Base-by-base conservation (phyloP, 2,113 vertebrate genomes). In the Lipophrys pholis region DNA sequence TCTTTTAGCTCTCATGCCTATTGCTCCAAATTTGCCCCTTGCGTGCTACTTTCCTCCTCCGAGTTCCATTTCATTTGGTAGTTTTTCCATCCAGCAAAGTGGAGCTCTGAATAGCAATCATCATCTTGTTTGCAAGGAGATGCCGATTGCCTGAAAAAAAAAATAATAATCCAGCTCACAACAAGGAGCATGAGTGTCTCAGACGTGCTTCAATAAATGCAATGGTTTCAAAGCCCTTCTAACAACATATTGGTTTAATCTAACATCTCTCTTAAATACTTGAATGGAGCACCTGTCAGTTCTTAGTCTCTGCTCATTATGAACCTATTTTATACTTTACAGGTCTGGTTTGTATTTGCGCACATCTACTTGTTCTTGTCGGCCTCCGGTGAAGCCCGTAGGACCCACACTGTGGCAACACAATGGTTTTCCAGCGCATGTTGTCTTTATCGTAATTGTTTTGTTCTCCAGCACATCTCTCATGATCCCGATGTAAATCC, bases 61-160 rank as follows among this genome's bases (percentile, higher is more conserved):
- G 1, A 41, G 51, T 73, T 65, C 15, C 8, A 12, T 56, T 73
- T 49, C 3, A 64, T 61, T 71, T 69, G 43, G 43, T 17, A 52
- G 39, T 65, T 12, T 40, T 39, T 55, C 52, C 30, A 53, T 64
- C 43, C 14, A n/a, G 21, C 42, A 53, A 51, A 62, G 46, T 7
- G 57, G 39, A 21, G 35, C 8, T 6, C 39, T 59, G 71, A 84
- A 81, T 73, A 56, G 65, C 49, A 64, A 73, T 61, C 60, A 54
- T 51, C 60, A 7, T 64, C 39, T 40, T 65, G 56, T 48, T 57
- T 55, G 6, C 12, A 21, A 48, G 56, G 49, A 61, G 43, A 45
- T 11, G 10, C 35, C 35, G 51, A 80, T 52, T 57, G 62, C 35
- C n/a, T 43, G 15, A 42, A 64, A 48, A 16, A 39, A 30, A 30